phyloP scores from a whole-genome alignment of 2,113 vertebrate genomes.

The Odocoileus virginianus region DNA sequence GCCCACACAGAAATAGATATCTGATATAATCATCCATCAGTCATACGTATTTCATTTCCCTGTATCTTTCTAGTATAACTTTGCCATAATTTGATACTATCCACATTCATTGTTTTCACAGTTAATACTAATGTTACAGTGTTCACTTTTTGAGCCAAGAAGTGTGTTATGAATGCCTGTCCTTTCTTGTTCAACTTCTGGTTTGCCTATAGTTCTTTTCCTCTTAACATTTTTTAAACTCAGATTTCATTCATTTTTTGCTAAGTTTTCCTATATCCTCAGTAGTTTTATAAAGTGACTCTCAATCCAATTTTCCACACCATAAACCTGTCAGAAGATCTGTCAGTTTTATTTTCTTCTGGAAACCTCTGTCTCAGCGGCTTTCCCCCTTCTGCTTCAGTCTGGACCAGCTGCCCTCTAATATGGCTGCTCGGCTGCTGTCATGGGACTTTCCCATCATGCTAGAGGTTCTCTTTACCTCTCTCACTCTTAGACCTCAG shows the following conservation, averaged over 20 bases:
- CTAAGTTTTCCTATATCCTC: not conserved
- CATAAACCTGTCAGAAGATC: conserved; percentile 2
- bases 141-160: not conserved
- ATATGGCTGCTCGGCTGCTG: not conserved
- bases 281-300: conserved; percentile 11
- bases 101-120: not conserved
- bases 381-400: not conserved
- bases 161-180: not conserved
- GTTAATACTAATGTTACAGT: not conserved
- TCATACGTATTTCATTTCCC: not conserved
- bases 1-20: not conserved
- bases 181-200: not conserved
- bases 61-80: not conserved
- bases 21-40: not conserved
- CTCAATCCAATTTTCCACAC: not conserved
- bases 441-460: not conserved
- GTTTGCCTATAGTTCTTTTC: not conserved
- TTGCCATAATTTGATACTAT: not conserved
- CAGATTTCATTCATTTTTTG: not conserved
- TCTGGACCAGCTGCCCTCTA: not conserved
- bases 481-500: not conserved
- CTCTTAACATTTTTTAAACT: not conserved
- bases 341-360: conserved; percentile 18
- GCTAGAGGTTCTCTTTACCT: not conserved
- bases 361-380: not conserved